Percentiles rank a stretch among this genome's conserved stretches.
Evolutionary conservation across 2,888 invertebrate genomes (phyloP).

Genomic region (Melipona bicolor): DNA sequence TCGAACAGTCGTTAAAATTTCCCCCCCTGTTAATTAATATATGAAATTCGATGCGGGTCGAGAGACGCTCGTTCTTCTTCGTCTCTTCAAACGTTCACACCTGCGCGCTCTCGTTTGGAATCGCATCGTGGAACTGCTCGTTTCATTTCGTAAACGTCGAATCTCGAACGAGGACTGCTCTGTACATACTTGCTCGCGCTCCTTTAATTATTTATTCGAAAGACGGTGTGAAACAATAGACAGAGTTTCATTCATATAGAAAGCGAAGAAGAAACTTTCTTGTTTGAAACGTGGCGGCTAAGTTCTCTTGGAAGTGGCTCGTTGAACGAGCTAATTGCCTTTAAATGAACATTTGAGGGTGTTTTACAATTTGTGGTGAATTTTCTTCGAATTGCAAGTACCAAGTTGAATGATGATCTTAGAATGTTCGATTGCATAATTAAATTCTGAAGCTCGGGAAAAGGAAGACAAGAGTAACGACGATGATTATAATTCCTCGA

Average conservation of each 20-base stretch:
- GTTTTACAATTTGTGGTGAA: too few relatives aligned
- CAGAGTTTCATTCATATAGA: not conserved
- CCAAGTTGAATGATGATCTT: too few relatives aligned
- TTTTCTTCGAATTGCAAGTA: too few relatives aligned
- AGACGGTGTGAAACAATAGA: not conserved
- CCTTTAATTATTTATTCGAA: not conserved
- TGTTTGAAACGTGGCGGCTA: not conserved
- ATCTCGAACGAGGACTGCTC: too few relatives aligned
- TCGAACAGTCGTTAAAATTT: slow-evolving; percentile 25
- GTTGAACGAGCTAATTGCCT: too few relatives aligned
- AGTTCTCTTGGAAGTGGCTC: too few relatives aligned
- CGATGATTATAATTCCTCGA: too few relatives aligned
- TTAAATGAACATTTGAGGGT: too few relatives aligned
- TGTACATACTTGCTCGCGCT: not conserved
- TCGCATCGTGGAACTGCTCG: not conserved
- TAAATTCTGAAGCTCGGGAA: too few relatives aligned
- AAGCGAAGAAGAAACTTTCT: not conserved
- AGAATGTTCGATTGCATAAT: too few relatives aligned
- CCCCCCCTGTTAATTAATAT: slow-evolving; percentile 24
- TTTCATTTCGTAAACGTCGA: not conserved
- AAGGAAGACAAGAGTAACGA: too few relatives aligned
- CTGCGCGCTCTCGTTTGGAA: not conserved
- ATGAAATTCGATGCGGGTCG: slow-evolving; percentile 28
- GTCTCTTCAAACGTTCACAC: slow-evolving; percentile 22
- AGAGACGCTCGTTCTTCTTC: slow-evolving; percentile 23